Percentiles rank a stretch among this genome's conserved stretches.
Evolutionary conservation across 2,888 invertebrate genomes (phyloP).

Genomic region (Melanostoma mellinum): DNA sequence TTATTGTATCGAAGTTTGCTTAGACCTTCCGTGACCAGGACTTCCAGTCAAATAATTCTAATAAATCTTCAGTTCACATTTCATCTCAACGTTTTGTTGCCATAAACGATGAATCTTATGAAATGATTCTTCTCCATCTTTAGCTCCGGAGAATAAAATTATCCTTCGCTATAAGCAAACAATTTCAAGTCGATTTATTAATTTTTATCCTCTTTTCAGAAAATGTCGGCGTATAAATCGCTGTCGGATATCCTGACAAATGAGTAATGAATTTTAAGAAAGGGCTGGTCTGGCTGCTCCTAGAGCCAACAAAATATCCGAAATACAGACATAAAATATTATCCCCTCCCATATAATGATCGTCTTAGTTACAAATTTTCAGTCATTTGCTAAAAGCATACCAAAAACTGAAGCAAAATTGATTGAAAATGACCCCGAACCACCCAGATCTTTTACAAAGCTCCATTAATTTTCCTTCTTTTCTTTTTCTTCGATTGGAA

Average conservation of each 20-base stretch:
- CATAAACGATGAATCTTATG: too few species aligned
- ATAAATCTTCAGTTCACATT: too few species aligned
- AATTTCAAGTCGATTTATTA: conserved; percentile 29
- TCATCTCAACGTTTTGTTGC: too few species aligned
- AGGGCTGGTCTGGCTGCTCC: background rate
- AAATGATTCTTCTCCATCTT: too few species aligned
- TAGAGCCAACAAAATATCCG: background rate
- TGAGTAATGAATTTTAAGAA: conserved; percentile 45
- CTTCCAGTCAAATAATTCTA: too few species aligned
- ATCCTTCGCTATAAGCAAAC: background rate
- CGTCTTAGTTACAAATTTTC: conserved; percentile 24
- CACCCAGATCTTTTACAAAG: conserved; percentile 18
- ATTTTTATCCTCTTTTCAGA: conserved; percentile 35
- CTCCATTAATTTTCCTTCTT: conserved; percentile 42
- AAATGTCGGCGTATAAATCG: conserved; percentile 47
- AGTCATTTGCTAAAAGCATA: conserved; percentile 7
- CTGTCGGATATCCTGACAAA: conserved; percentile 61
- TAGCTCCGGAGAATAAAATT: too few species aligned
- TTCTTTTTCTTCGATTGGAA: background rate
- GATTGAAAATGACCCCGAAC: conserved; percentile 36
- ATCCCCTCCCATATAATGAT: background rate
- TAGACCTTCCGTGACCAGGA: too few species aligned
- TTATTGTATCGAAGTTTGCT: too few species aligned
- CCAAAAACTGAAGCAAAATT: conserved; percentile 16
- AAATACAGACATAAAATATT: background rate